Base-by-base conservation (phyloP, 2,888 invertebrate species). In the Oscheius sp. region DNA sequence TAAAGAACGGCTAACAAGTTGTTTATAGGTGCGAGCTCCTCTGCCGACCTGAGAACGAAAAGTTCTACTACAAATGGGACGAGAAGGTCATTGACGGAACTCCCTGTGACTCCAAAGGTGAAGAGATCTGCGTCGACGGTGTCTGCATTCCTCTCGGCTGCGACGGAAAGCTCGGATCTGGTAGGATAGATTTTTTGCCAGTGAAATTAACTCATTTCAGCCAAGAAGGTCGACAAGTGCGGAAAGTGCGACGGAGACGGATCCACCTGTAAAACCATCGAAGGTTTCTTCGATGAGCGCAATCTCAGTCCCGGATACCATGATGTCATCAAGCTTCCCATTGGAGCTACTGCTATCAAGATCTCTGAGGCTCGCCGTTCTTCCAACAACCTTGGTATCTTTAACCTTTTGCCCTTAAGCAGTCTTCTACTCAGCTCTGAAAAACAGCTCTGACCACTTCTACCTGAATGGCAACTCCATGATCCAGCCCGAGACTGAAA, bases 381-480 rank as follows among this genome's bases (percentile, higher is more conserved):
- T 0, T 94, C 93, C 89, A 97, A 97, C 91, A 96, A 96, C 90
- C 92, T 96, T 83, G 94, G 94, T 94, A 91, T 5, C 21, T 68
- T 11, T 35, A 37, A 10, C 33, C 21, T 21, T 21, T 21, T 21
- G 21, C 21, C 21, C 21, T 21, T 21, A 21, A 21, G 21, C 21
- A 21, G 21, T 21, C 21, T 21, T 42, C 42, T 5, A 42, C 79
- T 62, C 89, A 93, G 96, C 96, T 4, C 92, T 96, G 65, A 92
- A 95, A 80, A 95, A 95, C 90, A 92, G 93, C 73, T 92, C 93
- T 62, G 94, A 94, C 2, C 92, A 94, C 84, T 98, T 94, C 90
- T 95, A 95, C 89, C 91, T 98, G 70, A 98, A 98, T 90, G 97
- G 97, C 1, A 94, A 96, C 89, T 96, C 95, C 93, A 93, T 94